Conservation (phyloP, 92 coral and sea anemone species). For the Heliopora coerulea region DNA sequence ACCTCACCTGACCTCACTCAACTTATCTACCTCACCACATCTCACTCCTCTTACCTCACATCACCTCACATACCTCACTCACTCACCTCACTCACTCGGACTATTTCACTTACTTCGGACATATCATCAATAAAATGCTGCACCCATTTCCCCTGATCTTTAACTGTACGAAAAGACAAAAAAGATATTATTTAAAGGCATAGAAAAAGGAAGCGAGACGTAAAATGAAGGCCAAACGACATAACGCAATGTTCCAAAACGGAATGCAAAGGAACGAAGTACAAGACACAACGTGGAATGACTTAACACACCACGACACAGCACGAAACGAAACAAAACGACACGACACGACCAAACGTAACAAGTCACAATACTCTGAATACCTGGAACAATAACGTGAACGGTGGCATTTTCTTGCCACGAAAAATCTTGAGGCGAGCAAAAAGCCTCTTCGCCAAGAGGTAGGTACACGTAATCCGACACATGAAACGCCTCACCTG, state of each 20-base stretch:
- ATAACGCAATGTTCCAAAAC: too few relatives aligned
- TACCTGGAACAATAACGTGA: conserved; percentile 95
- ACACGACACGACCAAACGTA: conserved; percentile 1
- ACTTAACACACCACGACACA: background rate
- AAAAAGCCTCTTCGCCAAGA: conserved; percentile 63
- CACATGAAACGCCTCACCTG: conserved; percentile 66
- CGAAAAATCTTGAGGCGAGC: conserved; percentile 69
- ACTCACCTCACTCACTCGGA: too few relatives aligned
- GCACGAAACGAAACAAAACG: background rate
- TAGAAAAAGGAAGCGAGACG: background rate
- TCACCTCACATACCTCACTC: too few relatives aligned
- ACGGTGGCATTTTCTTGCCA: conserved; percentile 77
- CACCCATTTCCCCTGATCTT: conserved; percentile 98
- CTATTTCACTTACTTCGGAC: conserved; percentile 80
- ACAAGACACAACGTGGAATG: background rate
- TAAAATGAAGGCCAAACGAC: background rate
- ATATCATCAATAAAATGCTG: conserved; percentile 89
- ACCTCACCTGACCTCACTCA: too few relatives aligned
- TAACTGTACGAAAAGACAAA: conserved; percentile 55
- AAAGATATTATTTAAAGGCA: too few relatives aligned
- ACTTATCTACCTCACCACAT: too few relatives aligned
- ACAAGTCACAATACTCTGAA: too few relatives aligned
- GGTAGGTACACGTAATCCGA: conserved; percentile 82
- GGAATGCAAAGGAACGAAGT: too few relatives aligned
- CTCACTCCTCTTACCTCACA: too few relatives aligned